Evolutionary conservation across 2,113 vertebrate species (phyloP).

Genomic region (Cephalopterus ornatus): DNA sequence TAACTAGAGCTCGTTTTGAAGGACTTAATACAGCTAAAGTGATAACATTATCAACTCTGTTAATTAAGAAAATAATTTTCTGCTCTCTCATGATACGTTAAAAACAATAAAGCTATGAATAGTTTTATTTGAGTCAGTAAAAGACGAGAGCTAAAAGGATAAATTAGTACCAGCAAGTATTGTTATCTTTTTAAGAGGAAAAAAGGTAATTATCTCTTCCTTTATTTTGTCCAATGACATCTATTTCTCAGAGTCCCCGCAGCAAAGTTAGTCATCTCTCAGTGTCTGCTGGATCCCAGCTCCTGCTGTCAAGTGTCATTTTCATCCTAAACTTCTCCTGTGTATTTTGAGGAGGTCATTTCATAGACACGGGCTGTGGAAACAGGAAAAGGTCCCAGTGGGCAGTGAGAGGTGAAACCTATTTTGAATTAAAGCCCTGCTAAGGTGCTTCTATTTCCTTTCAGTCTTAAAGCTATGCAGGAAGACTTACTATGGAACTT

Average conservation of each 20-base stretch:
- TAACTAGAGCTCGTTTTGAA: neutral
- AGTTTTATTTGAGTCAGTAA: neutral
- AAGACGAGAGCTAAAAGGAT: neutral
- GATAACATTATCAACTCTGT: neutral
- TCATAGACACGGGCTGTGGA: neutral
- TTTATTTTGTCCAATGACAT: neutral
- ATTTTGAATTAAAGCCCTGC: neutral
- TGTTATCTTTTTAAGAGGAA: neutral
- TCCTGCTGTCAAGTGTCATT: neutral
- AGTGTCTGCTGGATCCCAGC: neutral
- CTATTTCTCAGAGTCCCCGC: neutral
- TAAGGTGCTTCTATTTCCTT: neutral
- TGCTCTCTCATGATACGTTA: neutral
- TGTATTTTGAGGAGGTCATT: neutral
- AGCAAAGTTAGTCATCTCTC: neutral
- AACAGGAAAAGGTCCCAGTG: neutral
- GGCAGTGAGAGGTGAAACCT: neutral
- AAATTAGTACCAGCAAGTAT: neutral
- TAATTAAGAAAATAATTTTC: neutral
- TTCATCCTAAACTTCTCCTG: neutral
- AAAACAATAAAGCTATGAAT: neutral
- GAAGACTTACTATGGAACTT: neutral
- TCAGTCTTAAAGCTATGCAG: neutral
- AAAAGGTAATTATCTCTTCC: neutral
- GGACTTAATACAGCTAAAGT: neutral